Base-by-base conservation (phyloP, 2,888 invertebrate species). In the Drosophila buzzatii region DNA sequence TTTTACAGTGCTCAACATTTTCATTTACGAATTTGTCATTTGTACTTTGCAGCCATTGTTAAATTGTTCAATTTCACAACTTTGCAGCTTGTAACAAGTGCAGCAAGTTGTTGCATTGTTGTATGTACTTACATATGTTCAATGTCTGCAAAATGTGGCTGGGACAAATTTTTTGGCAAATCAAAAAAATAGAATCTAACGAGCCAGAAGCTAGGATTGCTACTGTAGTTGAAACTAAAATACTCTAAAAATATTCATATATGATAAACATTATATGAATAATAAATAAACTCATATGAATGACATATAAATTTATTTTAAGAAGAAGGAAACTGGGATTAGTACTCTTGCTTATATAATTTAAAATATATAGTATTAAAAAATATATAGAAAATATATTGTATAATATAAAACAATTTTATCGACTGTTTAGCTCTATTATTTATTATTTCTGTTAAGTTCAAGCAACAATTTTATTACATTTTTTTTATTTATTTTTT, bases 61-160 rank as follows among this genome's bases (percentile, higher is more conserved):
- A 68, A 83, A 85, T 82, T n/a, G n/a, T 88, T 70, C 74, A 88
- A 88, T 82, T 85, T 82, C 86, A 82, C 74, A 83, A 83, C 83
- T 83, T 83, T 85, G 72, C 61, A 68, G 72, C 86, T 73, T 88
- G 86, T 85, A 57, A 59, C 89, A 88, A 83, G 83, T 80, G 78
- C 63, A 64, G 81, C 83, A 72, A 82, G 78, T 88, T 88, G 89
- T 83, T 88, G 80, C 83, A 73, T 76, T 85, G 89, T 83, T 73
- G 60, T 55, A 82, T 67, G 60, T 70, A 70, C 69, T 80, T 77
- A 88, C 83, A 83, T 68, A 67, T 80, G 83, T 85, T 76, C 56
- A 45, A 60, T 47, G 65, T 59, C 64, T 56, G 58, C 68, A 60
- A 61, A 57, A 55, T 74, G 67, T 70, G 70, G 53, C 69, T 39